These are phyloP conservation scores for Drosophila orosa DNA, from an alignment of 1,140 invertebrate genomes.

Conservation along the genomic window DNA sequence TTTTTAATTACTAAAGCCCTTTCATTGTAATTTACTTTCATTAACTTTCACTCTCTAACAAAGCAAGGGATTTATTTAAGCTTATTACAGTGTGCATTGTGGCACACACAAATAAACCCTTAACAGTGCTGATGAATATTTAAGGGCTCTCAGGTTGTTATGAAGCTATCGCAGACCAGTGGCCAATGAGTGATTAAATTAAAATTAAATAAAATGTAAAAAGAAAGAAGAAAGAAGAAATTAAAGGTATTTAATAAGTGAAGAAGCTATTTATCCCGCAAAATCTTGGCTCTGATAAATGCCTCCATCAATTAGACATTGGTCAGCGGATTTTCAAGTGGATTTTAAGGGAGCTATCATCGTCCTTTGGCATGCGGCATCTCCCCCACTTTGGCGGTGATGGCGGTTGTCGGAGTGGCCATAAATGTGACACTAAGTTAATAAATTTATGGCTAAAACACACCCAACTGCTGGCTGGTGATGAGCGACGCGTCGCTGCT, in stretches of 20 bases:
- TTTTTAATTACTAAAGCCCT: not conserved
- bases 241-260: not conserved
- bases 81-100: constrained; percentile 5
- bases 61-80: constrained; percentile 5
- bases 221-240: not conserved
- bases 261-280: too few relatives aligned
- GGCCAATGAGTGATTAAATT: not conserved
- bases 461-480: constrained; percentile 64
- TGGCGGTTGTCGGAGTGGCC: constrained; percentile 60
- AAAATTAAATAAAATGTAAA: not conserved
- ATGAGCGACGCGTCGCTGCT: constrained; percentile 40
- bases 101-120: not conserved
- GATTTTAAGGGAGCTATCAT: constrained; percentile 31
- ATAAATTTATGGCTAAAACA: constrained; percentile 81
- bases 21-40: not conserved
- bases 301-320: constrained; percentile 45
- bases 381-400: constrained; percentile 7
- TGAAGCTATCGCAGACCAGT: not conserved
- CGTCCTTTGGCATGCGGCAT: not conserved
- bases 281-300: not conserved
- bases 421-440: constrained; percentile 83
- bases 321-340: constrained; percentile 42
- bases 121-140: not conserved
- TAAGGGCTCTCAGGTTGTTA: constrained; percentile 1
- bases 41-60: not conserved